Base-by-base conservation (phyloP, 2,113 vertebrate species). In the Balaeniceps rex region DNA sequence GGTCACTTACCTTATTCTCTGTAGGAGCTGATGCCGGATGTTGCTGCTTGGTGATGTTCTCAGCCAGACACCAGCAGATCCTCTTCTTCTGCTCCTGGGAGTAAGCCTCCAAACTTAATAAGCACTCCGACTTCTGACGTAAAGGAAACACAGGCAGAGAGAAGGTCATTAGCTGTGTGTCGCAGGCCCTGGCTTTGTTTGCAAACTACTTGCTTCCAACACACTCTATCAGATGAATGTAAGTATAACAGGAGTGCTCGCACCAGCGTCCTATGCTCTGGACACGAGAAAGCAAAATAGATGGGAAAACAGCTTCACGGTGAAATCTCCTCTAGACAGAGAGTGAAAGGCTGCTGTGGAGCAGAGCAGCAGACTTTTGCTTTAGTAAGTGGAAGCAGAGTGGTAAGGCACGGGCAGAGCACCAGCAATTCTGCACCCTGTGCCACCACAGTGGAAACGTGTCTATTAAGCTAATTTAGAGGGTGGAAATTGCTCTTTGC, bases 101-200 rank as follows among this genome's bases (percentile, higher is more conserved):
- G 97, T 99, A 99, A 60, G 99, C 99, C 97, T 99, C 99, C 98
- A 99, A 98, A 98, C 99, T 99, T 98, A 99, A 99, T 97, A 99
- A 98, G 98, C 99, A 99, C 98, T 99, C 99, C 94, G 99, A 99
- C 97, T 99, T 99, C 99, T 99, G 97, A 98, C 95, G 89, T 95
- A 98, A 98, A 97, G 96, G 96, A 97, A 97, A 95, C 96, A 98
- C 12, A 97, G 96, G 94, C 95, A 98, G 95, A 94, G 70, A 93
- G 96, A 84, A 94, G 95, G 94, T 64, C 92, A 94, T 87, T 87
- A 96, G 97, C 97, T 72, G 90, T 4, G 81, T 91, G 91, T 87
- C 77, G 24, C 84, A 65, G 96, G 89, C 94, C 91, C 84, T 16
- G 38, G 86, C 95, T 93, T 82, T 77, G 68, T 91, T 69, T 90